Evolutionary conservation across 1,140 invertebrate genomes (phyloP), one percentile per base, ranked within the genome.

Genomic region (Trigoniulus corallinus): DNA sequence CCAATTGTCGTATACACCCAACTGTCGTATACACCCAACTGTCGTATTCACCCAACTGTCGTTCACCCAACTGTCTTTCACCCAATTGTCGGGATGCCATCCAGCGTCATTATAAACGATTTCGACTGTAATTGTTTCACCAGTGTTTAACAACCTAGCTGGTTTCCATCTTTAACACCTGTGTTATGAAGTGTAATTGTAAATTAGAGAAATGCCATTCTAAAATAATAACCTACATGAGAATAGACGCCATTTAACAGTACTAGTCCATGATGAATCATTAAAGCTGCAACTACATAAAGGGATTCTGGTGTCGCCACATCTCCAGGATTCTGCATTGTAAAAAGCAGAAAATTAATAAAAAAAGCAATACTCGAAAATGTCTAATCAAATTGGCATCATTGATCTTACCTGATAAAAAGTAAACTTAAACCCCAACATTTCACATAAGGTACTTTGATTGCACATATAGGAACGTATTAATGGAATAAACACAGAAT

Each of bases 361-460:
- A 52, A 4, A 52, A 21, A 37, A 52, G 46, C 15, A 34, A 34
- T 34, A 7, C 15, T 34, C 15, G n/a, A n/a, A n/a, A n/a, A n/a
- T n/a, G n/a, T n/a, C n/a, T n/a, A n/a, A n/a, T n/a, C n/a, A n/a
- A n/a, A n/a, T n/a, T n/a, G n/a, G n/a, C n/a, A n/a, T n/a, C 29
- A 15, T 7, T 7, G 7, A 34, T 15, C 7, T 34, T 51, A 67
- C 68, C 63, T 77, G 74, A 61, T 81, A 78, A 65, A 83, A 84
- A 56, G 80, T 79, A 63, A 91, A 88, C 68, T 97, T 97, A 64
- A 96, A 95, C 42, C 88, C 91, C 39, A 98, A 71, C 46, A 98
- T 83, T 67, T 98, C 91, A 58, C 85, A 88, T 25, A 96, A 72
- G 39, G 88, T 88, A 54, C 79, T 74, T 24, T 77, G 72, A 64